phyloP scores from a whole-genome alignment of 2,113 vertebrate species.

The Xyliphius kryptos region DNA sequence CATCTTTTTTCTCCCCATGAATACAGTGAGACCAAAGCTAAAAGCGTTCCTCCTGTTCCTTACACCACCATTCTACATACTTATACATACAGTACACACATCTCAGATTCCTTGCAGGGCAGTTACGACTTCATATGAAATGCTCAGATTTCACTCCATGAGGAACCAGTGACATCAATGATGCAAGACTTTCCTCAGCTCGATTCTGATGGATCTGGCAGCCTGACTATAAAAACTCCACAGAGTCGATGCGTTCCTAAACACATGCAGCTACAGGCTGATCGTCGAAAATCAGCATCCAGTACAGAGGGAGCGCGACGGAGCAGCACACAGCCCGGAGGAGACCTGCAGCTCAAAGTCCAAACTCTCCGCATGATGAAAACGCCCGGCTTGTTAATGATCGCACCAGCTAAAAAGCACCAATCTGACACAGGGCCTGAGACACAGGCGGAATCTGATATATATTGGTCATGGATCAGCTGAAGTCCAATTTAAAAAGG shows the following conservation, averaged over 20 bases:
- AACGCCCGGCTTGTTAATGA: slow-evolving; percentile 26
- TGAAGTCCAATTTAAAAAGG: too few relatives aligned
- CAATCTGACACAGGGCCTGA: slow-evolving; percentile 6
- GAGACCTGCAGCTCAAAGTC: background rate
- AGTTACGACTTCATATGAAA: too few relatives aligned
- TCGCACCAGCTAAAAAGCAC: slow-evolving; percentile 12
- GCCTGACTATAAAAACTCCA: background rate
- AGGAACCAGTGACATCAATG: slow-evolving; percentile 44
- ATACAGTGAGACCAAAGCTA: too few relatives aligned
- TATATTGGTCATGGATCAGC: background rate
- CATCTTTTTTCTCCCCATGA: too few relatives aligned
- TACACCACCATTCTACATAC: too few relatives aligned
- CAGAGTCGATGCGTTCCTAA: slow-evolving; percentile 3
- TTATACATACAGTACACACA: too few relatives aligned
- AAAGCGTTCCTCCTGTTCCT: too few relatives aligned
- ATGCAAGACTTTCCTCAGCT: slow-evolving; percentile 29
- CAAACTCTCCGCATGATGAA: slow-evolving; percentile 9
- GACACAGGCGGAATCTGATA: background rate
- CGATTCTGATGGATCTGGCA: slow-evolving; percentile 12
- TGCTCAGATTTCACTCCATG: slow-evolving; percentile 29
- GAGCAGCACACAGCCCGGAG: slow-evolving; percentile 2
- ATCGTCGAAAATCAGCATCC: slow-evolving; percentile 4
- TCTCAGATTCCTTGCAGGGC: too few relatives aligned
- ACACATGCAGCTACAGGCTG: slow-evolving; percentile 11
- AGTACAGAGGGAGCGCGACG: background rate